Base-by-base conservation (phyloP, 1,140 invertebrate species). In the Vanessa tameamea region DNA sequence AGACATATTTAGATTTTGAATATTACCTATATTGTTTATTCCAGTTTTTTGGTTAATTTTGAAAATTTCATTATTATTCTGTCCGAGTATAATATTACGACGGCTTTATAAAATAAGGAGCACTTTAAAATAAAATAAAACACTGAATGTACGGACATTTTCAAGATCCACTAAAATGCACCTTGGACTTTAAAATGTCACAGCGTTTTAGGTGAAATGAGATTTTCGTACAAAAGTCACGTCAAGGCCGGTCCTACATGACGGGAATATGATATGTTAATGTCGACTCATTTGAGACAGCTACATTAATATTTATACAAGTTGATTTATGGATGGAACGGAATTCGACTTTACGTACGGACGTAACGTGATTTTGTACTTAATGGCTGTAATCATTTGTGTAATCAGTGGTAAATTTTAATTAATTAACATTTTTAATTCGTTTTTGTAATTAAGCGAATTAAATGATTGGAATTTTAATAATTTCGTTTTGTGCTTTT, bases 241-340 rank as follows among this genome's bases (percentile, higher is more conserved):
- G 71, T 70, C 59, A 71, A 50, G 67, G 47, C 50, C 61, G 69
- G 55, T 43, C 64, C 68, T 72, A 77, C 81, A 82, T 80, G 79
- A 81, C 75, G 16, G 47, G 77, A 82, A 82, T 82, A 75, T 78
- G 55, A 77, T 82, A 82, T 78, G 75, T 74, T 80, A 82, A 82
- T 78, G 73, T 61, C 75, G 70, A 72, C 73, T 80, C 77, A 81
- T 82, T 82, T 81, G 77, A 78, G 79, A 79, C 66, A 72, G 63
- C 68, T 67, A 73, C 76, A 82, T 82, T 80, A 82, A 82, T 82
- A 82, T 82, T 82, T 77, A 82, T 82, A 76, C 23, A 55, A 51
- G 47, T 70, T 74, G 72, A 74, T 74, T 74, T 74, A 74, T 74
- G 72, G 26, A 53, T 61, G 72, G 59, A 59, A 69, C 37, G 64